Evolutionary conservation across 2,113 vertebrate genomes (phyloP).

Genomic region (Dasyurus viverrinus): DNA sequence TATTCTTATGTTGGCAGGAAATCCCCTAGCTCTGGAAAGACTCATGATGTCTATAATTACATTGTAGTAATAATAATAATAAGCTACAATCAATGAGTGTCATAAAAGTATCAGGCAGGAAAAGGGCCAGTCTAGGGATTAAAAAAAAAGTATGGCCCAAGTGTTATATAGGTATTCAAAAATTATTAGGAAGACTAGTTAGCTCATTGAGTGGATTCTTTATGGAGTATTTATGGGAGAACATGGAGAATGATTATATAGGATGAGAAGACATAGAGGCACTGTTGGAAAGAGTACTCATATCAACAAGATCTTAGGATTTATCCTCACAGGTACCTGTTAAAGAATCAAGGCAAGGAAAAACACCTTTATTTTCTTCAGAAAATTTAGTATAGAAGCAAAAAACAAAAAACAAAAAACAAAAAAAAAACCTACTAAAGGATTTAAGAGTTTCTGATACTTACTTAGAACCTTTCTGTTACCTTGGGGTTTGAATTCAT

Average conservation of each 20-base stretch:
- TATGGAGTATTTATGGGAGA: not conserved
- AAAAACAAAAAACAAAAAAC: not conserved
- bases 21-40: not conserved
- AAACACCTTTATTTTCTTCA: not conserved
- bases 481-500: not conserved
- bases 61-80: not conserved
- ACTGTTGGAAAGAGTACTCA: not conserved
- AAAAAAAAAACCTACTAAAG: not conserved
- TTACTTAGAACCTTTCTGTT: not conserved
- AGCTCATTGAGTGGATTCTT: not conserved
- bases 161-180: not conserved
- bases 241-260: not conserved
- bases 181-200: not conserved
- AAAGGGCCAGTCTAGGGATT: not conserved
- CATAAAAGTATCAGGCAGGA: not conserved
- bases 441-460: not conserved
- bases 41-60: not conserved
- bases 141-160: not conserved
- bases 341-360: not conserved
- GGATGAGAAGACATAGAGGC: not conserved
- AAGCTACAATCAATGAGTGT: not conserved
- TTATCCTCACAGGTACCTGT: not conserved
- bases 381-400: not conserved
- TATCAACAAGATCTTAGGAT: not conserved
- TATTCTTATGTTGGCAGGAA: not conserved